phyloP scores from a whole-genome alignment of 1,140 invertebrate species.

The Chrysomallon squamiferum region DNA sequence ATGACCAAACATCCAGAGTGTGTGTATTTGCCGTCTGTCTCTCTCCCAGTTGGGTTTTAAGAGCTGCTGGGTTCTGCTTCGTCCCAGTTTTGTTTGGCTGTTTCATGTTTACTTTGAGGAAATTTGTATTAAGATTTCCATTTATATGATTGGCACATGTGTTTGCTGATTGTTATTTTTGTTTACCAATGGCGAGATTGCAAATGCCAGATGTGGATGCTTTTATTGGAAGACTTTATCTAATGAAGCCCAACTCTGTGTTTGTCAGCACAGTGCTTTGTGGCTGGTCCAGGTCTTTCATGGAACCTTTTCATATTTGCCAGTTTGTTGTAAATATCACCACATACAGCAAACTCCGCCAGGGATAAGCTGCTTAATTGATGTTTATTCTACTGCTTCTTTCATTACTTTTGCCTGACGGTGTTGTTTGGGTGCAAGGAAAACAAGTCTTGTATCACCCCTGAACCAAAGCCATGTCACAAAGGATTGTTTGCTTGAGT shows the following conservation, averaged over 20 bases:
- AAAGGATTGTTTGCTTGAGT: too few relatives aligned
- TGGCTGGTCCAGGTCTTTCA: not conserved
- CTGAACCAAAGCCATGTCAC: too few relatives aligned
- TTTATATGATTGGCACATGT: slow-evolving; percentile 13
- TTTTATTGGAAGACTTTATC: slow-evolving; percentile 11
- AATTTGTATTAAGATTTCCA: slow-evolving; percentile 17
- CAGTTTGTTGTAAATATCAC: slow-evolving; percentile 9
- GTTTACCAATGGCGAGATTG: slow-evolving; percentile 13
- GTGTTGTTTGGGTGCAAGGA: too few relatives aligned
- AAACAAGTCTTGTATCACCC: too few relatives aligned
- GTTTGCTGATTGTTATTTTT: slow-evolving; percentile 18
- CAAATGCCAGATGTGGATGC: slow-evolving; percentile 8
- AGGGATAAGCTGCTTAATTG: slow-evolving; percentile 3
- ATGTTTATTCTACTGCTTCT: slow-evolving; percentile 6
- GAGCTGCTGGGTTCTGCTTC: not conserved
- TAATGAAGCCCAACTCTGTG: slow-evolving; percentile 3
- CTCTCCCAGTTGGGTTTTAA: slow-evolving; percentile 1
- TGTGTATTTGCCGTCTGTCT: slow-evolving; percentile 2
- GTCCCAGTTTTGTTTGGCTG: slow-evolving; percentile 6
- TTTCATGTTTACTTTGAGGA: slow-evolving; percentile 6
- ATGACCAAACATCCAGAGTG: not conserved
- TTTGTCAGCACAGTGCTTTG: slow-evolving; percentile 7
- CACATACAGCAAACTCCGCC: slow-evolving; percentile 1
- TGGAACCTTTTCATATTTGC: slow-evolving; percentile 11
- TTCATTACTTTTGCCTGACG: not conserved